These are phyloP conservation scores for Coleophora deauratella DNA, from an alignment of 2,888 invertebrate species.

Conservation along the genomic window DNA sequence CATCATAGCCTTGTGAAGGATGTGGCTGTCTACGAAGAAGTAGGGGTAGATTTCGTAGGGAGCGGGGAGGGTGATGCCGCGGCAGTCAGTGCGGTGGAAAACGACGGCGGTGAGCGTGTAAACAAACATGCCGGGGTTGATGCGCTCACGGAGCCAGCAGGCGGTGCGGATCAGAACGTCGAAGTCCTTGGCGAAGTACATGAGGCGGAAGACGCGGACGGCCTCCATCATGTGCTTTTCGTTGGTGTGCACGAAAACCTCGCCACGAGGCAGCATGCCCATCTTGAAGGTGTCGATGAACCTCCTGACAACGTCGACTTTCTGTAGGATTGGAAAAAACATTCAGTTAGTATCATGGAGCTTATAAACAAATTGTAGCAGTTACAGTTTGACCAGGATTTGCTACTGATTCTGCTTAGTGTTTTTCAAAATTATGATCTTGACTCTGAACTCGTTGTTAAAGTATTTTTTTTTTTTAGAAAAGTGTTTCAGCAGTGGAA, in stretches of 20 bases:
- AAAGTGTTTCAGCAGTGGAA: no score
- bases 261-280: slow-evolving; percentile 73
- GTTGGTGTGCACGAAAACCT: slow-evolving; percentile 77
- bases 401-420: no score
- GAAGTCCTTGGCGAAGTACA: slow-evolving; percentile 80
- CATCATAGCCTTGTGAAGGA: slow-evolving; percentile 79
- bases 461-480: no score
- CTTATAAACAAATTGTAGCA: no score
- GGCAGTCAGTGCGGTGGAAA: slow-evolving; percentile 78
- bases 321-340: slow-evolving; percentile 31
- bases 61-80: slow-evolving; percentile 79
- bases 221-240: slow-evolving; percentile 76
- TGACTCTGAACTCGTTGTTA: no score
- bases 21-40: slow-evolving; percentile 81
- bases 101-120: slow-evolving; percentile 80
- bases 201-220: slow-evolving; percentile 74
- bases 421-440: no score
- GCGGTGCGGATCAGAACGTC: slow-evolving; percentile 79
- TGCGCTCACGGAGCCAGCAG: slow-evolving; percentile 79
- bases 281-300: slow-evolving; percentile 71
- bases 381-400: no score
- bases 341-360: no score
- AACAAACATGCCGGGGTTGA: slow-evolving; percentile 84
- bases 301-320: slow-evolving; percentile 72
- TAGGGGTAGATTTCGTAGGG: slow-evolving; percentile 86